Base-by-base conservation (phyloP, 2,113 vertebrate species). In the Malurus alboscapulatus region DNA sequence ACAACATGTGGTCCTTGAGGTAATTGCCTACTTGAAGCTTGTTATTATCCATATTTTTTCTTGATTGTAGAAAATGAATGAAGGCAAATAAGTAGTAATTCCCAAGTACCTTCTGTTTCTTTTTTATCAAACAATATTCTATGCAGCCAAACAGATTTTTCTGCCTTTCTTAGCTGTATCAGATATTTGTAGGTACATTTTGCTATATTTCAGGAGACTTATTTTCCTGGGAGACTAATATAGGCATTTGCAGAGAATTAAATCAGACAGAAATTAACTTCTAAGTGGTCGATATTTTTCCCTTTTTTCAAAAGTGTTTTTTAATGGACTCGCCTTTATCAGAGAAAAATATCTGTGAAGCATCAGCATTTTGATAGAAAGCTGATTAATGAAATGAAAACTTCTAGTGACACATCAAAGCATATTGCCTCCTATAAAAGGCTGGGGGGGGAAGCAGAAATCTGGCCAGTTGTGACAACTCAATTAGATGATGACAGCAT, bases 1-100 rank as follows among this genome's bases (percentile, higher is more conserved):
- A 51, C 29, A 53, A 50, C 26, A 26, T 61, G 50, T 61, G 29
- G 55, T 91, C 50, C 38, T 87, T 91, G 81, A 81, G 59, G 59
- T 84, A 88, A 79, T 73, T 88, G 54, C 32, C 16, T 81, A 32
- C n/a, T 92, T 82, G 87, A 38, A 92, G 17, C 53, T 81, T 91
- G 32, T 55, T 91, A 88, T 45, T 38, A 21, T 91, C 45, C 89
- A 0, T 89, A 65, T 73, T 87, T 93, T 67, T 76, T 11, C 50
- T 74, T 63, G 85, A 69, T 73, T 91, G 62, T 75, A 75, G 44
- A 67, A 19, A 22, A 9, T 82, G 77, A 94, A 90, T 65, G 48
- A 87, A 89, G 32, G 38, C 51, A 73, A 91, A 62, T 54, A 95
- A 80, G 7, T 22, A 71, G 14, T 58, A 83, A 68, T 92, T 95